A percentile compares a stretch with the other conserved stretches of the same genome.
These are phyloP conservation scores for Ophion slaviceki DNA, from an alignment of 2,888 invertebrate genomes.

Conservation along the genomic window DNA sequence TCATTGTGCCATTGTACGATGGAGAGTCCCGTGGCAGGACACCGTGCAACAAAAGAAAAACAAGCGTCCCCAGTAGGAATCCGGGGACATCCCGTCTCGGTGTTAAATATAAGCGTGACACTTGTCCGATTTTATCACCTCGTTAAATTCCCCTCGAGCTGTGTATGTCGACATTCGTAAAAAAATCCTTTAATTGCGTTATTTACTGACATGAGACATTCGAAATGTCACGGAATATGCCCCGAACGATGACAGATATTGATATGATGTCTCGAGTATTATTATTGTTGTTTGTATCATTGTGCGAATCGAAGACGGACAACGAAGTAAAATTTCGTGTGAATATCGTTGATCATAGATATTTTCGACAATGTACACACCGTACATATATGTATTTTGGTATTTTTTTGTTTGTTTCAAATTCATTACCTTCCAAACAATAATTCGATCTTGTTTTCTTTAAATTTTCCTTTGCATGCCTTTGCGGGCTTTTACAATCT, in stretches of 20 bases:
- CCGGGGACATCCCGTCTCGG: conserved; percentile 4
- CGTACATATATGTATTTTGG: not conserved
- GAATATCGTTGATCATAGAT: conserved; percentile 41
- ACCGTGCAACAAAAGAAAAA: conserved; percentile 18
- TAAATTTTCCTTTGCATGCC: not conserved
- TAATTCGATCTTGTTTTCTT: not conserved
- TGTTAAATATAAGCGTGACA: conserved; percentile 73
- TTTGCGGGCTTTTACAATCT: not conserved
- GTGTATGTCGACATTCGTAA: conserved; percentile 74
- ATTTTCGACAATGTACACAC: conserved; percentile 23
- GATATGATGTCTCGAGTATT: conserved; percentile 12
- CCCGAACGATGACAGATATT: conserved; percentile 69
- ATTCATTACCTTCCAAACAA: not conserved
- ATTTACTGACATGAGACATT: conserved; percentile 66
- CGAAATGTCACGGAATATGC: conserved; percentile 66
- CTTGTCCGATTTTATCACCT: conserved; percentile 81
- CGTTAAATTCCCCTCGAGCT: conserved; percentile 75
- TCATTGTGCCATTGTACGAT: conserved; percentile 67
- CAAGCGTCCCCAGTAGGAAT: conserved; percentile 40
- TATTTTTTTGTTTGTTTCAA: not conserved
- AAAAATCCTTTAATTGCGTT: conserved; percentile 76
- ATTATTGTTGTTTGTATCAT: conserved; percentile 10
- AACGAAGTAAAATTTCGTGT: conserved; percentile 19
- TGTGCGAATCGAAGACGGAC: conserved; percentile 17
- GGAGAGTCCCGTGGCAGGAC: conserved; percentile 18